Conservation (phyloP, 2,113 vertebrate species). For the Pampusana beccarii region DNA sequence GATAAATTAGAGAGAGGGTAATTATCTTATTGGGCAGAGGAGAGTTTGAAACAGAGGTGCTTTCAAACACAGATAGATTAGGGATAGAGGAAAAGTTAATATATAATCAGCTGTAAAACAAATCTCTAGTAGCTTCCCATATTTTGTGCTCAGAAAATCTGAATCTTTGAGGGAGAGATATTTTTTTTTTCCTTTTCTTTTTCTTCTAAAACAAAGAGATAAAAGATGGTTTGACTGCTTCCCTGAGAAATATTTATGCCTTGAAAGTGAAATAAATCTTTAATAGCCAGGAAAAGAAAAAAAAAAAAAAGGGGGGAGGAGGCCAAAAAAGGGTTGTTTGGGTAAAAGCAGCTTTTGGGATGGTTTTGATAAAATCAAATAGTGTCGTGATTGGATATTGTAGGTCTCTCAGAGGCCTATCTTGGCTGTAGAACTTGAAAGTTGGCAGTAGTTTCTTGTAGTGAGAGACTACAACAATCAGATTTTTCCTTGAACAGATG, state of each 20-base stretch:
- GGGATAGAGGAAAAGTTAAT: background rate
- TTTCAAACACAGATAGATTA: background rate
- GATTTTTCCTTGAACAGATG: background rate
- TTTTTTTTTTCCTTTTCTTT: background rate
- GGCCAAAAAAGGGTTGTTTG: background rate
- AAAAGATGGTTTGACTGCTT: background rate
- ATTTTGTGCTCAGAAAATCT: background rate
- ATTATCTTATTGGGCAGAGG: background rate
- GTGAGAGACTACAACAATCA: background rate
- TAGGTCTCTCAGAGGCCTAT: background rate
- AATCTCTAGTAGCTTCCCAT: background rate
- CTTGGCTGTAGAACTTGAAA: background rate
- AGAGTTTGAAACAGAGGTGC: background rate
- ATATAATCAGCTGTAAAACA: background rate
- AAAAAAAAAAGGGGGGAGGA: too few relatives aligned
- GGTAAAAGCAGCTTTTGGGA: background rate
- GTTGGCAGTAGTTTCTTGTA: background rate
- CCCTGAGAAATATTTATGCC: background rate
- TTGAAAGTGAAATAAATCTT: background rate
- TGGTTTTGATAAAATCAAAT: background rate
- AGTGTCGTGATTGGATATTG: background rate
- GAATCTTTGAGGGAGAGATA: background rate
- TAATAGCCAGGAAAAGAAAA: background rate
- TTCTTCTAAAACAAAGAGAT: background rate
- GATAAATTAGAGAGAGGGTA: background rate